A percentile compares a stretch with the other conserved stretches of the same genome.
These are phyloP conservation scores for Plutomurus gul DNA, from an alignment of 1,140 invertebrate genomes.

Conservation along the genomic window DNA sequence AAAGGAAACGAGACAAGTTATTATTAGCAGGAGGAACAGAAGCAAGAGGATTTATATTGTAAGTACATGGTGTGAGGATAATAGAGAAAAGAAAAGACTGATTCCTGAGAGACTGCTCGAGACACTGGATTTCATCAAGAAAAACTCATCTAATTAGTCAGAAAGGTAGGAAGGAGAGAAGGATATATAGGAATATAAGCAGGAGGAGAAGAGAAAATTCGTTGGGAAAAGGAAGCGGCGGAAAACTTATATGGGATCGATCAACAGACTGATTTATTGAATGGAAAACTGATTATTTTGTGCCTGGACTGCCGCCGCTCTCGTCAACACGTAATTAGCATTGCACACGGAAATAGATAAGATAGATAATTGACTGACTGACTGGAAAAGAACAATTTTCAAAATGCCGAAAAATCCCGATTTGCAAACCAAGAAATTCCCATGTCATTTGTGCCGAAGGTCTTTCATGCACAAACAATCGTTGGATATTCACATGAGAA, in stretches of 20 bases:
- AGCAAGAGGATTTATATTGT: no score
- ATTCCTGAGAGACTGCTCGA: no score
- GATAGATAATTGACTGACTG: conserved; percentile 21
- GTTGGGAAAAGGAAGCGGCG: background rate
- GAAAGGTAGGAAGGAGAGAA: no score
- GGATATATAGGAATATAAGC: no score
- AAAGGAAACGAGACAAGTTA: no score
- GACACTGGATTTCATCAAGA: no score
- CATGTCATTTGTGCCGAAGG: conserved; percentile 48
- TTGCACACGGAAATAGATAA: no score
- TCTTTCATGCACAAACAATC: conserved; percentile 49
- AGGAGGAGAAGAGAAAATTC: background rate
- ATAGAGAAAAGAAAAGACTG: no score
- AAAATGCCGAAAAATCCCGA: conserved; percentile 13
- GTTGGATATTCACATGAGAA: conserved; percentile 50
- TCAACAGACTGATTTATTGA: conserved; percentile 16
- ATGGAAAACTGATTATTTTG: conserved; percentile 19
- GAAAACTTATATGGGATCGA: background rate
- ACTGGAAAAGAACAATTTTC: background rate
- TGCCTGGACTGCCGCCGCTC: conserved; percentile 3
- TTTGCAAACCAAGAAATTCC: conserved; percentile 30
- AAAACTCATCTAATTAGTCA: no score
- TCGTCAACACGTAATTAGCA: background rate
- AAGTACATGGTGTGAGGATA: no score
- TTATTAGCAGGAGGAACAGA: no score